Conservation (phyloP, 2,797 vertebrate genomes). For the Chromis chromis region DNA sequence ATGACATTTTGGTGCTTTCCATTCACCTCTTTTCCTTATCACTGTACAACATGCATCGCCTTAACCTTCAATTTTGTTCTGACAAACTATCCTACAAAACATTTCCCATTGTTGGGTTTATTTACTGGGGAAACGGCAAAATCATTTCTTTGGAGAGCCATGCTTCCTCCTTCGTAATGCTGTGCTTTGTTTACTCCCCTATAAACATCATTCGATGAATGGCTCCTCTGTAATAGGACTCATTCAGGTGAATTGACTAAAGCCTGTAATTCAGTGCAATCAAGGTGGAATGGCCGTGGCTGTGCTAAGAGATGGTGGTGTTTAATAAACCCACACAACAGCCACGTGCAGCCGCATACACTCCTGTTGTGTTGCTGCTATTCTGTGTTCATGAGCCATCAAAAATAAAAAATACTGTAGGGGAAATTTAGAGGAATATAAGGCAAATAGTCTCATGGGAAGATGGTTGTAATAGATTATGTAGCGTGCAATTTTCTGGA, state of each 20-base stretch:
- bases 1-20: too few species aligned
- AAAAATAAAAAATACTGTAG: neutral
- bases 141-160: conserved; percentile 7
- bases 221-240: conserved; percentile 42
- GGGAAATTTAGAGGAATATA: neutral
- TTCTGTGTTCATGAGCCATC: neutral
- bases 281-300: conserved; percentile 17
- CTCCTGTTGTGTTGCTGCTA: neutral
- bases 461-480: too few species aligned
- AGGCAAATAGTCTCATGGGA: neutral
- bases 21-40: neutral
- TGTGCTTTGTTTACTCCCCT: conserved; percentile 45
- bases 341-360: neutral
- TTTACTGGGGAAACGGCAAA: conserved; percentile 15
- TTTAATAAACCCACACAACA: conserved; percentile 5
- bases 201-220: conserved; percentile 43
- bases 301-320: conserved; percentile 13
- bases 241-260: conserved; percentile 41
- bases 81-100: neutral
- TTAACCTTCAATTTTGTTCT: neutral
- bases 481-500: too few species aligned
- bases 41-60: neutral
- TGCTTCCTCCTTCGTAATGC: conserved; percentile 19
- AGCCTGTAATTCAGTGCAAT: conserved; percentile 43
- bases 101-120: neutral